Conservation (phyloP, 2,113 vertebrate species). For the Raja brachyura region DNA sequence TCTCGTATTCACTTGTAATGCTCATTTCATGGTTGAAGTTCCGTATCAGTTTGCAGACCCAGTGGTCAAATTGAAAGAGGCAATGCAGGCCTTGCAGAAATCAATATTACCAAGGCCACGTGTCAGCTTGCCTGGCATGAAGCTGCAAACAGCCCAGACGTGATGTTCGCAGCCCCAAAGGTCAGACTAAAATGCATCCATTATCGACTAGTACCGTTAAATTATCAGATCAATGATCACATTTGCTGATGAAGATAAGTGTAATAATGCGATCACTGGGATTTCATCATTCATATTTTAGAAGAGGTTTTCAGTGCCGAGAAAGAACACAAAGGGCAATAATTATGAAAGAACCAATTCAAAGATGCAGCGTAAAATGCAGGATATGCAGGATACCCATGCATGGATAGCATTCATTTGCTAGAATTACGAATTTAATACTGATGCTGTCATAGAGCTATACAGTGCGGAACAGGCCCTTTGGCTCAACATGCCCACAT, state of each 20-base stretch:
- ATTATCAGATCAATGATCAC: not conserved
- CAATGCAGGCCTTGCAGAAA: not conserved
- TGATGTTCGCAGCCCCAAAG: too few relatives aligned
- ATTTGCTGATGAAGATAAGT: not conserved
- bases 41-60: not conserved
- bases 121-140: not conserved
- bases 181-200: not conserved
- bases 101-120: not conserved
- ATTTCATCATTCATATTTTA: not conserved
- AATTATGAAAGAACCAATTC: too few relatives aligned
- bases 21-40: not conserved
- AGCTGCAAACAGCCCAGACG: not conserved
- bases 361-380: not conserved
- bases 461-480: too few relatives aligned
- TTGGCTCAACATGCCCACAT: too few relatives aligned
- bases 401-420: not conserved
- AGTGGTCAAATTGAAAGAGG: not conserved
- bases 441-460: not conserved
- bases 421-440: not conserved
- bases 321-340: not conserved
- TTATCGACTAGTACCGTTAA: not conserved
- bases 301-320: not conserved
- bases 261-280: not conserved
- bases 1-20: not conserved
- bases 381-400: not conserved